Evolutionary conservation across 2,888 invertebrate genomes (phyloP), one percentile per base, ranked within the genome.

Genomic region (Macaria notata): DNA sequence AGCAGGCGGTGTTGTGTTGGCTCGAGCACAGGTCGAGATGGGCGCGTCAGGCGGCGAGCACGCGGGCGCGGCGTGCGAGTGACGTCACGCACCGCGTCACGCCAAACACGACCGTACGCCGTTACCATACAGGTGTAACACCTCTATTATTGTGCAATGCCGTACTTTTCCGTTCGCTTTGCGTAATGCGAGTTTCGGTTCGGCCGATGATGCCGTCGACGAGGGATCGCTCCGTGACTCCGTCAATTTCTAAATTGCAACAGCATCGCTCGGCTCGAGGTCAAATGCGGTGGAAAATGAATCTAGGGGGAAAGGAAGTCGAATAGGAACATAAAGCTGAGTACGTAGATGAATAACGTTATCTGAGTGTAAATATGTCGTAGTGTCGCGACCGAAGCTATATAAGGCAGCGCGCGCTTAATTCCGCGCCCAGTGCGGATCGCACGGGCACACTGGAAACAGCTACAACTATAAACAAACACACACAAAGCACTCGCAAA

Each of bases 371-470:
- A 71, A 71, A 73, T 68, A 65, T 59, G 62, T 59, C 57, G 66
- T 59, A 61, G 64, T 70, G 75, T 74, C 49, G 5, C 44, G 7
- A 59, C 64, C 61, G 69, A 87, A 80, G 69, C 70, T 88, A 87
- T 89, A 88, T 59, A 88, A 85, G 74, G 48, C 51, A 6, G 33
- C 33, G 36, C 68, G 86, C 83, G 82, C 86, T 86, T 5, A n/a
- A 19, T 31, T 48, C 59, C 5, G 19, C 66, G 89, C 84, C 84
- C 89, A 90, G 88, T 90, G 87, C 86, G 90, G 89, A 89, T 88
- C 72, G 90, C 72, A 81, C 88, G 86, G 88, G 88, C 86, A 86
- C 71, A 86, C 85, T 72, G 68, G 63, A 70, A 81, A 81, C 79
- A 81, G 33, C 9, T 8, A n/a, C 41, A 6, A 7, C 6, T 49